Evolutionary conservation across 1,140 invertebrate species (phyloP).

Genomic region (Reticulitermes speratus): DNA sequence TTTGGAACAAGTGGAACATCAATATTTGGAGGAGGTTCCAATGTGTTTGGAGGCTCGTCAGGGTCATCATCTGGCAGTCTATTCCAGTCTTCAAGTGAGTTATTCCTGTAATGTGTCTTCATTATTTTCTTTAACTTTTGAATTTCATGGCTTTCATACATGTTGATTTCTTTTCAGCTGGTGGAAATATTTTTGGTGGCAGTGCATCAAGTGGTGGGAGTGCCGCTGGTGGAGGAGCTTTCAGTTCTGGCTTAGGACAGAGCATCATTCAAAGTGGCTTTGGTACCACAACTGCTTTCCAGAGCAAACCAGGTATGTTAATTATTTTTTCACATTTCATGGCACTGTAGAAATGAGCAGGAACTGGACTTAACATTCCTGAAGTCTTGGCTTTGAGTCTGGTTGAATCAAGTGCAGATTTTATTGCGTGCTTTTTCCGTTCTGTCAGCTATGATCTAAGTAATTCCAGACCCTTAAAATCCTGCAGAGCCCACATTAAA

Average conservation of each 20-base stretch:
- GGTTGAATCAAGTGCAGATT: too few species aligned
- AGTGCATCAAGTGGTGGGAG: not conserved
- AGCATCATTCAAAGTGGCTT: constrained; percentile 31
- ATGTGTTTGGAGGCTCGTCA: not conserved
- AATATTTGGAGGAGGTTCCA: constrained; percentile 26
- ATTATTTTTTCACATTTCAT: too few species aligned
- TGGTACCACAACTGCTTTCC: constrained; percentile 23
- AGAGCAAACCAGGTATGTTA: constrained; percentile 24
- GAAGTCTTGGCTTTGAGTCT: too few species aligned
- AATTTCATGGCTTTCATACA: not conserved
- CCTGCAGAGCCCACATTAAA: too few species aligned
- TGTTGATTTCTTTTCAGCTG: constrained; percentile 14
- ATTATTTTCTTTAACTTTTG: not conserved
- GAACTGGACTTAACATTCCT: too few species aligned
- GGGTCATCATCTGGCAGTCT: not conserved
- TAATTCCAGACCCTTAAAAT: too few species aligned
- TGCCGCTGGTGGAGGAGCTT: constrained; percentile 10
- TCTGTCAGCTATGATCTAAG: too few species aligned
- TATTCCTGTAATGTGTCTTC: not conserved
- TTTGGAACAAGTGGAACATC: constrained; percentile 28
- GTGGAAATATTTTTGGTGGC: constrained; percentile 23
- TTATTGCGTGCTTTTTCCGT: too few species aligned
- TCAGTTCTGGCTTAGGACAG: constrained; percentile 22
- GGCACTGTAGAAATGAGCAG: too few species aligned
- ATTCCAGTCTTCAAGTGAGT: constrained; percentile 20